Evolutionary conservation across 2,113 vertebrate genomes (phyloP).

Genomic region (Dicerorhinus sumatrensis): DNA sequence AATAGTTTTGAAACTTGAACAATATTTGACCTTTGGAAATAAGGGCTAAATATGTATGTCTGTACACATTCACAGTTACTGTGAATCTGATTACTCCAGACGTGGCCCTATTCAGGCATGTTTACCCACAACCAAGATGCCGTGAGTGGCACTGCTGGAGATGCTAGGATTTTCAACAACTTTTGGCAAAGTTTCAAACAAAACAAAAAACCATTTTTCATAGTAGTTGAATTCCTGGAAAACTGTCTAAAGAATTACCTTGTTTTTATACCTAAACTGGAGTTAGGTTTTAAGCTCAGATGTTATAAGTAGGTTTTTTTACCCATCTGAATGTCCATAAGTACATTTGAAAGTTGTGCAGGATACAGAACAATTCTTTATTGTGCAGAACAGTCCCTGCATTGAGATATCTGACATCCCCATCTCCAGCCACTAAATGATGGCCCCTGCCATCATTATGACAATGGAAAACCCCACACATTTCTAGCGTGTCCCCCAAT

Average conservation of each 20-base stretch:
- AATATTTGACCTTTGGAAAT: neutral
- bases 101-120: neutral
- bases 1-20: neutral
- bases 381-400: neutral
- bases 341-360: neutral
- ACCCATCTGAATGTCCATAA: neutral
- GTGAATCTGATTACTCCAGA: neutral
- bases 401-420: fast-evolving
- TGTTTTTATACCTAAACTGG: neutral
- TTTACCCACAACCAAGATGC: neutral
- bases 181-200: neutral
- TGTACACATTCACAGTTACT: neutral
- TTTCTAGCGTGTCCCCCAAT: neutral
- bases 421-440: neutral
- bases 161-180: neutral
- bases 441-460: neutral
- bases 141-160: neutral
- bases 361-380: neutral
- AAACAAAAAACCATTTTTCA: neutral
- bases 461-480: neutral
- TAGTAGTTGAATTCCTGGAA: neutral
- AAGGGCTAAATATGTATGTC: neutral
- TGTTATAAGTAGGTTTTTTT: neutral
- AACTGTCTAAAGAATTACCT: neutral
- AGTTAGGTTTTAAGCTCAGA: neutral